Conservation (phyloP, 2,113 vertebrate species). For the Sander lucioperca region DNA sequence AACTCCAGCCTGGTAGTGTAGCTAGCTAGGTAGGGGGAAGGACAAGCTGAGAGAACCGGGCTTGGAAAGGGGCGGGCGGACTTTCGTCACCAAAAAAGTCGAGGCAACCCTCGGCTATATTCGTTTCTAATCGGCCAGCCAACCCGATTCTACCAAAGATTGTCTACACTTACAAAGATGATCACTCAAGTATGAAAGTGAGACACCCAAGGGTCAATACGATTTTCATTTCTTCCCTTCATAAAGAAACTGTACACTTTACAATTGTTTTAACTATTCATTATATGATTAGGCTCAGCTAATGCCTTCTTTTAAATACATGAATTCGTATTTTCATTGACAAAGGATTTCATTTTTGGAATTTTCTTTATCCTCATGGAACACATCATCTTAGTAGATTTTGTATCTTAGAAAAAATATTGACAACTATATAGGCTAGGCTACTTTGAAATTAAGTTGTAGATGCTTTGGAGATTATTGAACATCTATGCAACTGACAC, state of each 20-base stretch:
- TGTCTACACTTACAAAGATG: not conserved
- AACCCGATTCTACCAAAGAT: constrained; percentile 3
- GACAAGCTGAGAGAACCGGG: constrained; percentile 36
- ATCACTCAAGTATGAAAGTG: not conserved
- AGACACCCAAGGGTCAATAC: not conserved
- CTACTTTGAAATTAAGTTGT: not conserved
- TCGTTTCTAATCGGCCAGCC: constrained; percentile 35
- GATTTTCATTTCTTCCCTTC: not conserved
- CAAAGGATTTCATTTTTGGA: not conserved
- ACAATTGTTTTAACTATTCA: not conserved
- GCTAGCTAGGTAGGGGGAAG: constrained; percentile 47
- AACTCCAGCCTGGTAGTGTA: constrained; percentile 67
- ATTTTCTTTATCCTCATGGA: not conserved
- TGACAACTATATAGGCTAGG: too few relatives aligned
- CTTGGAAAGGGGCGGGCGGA: constrained; percentile 48
- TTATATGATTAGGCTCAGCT: not conserved
- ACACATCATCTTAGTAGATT: not conserved
- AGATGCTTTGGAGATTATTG: not conserved
- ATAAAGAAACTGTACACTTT: not conserved
- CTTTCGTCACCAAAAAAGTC: constrained; percentile 25
- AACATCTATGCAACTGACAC: not conserved
- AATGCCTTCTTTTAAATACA: not conserved
- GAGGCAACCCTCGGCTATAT: constrained; percentile 15
- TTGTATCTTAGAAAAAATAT: not conserved
- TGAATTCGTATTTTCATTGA: not conserved